phyloP scores from a whole-genome alignment of 2,888 invertebrate species.

The Phlogophora meticulosa region DNA sequence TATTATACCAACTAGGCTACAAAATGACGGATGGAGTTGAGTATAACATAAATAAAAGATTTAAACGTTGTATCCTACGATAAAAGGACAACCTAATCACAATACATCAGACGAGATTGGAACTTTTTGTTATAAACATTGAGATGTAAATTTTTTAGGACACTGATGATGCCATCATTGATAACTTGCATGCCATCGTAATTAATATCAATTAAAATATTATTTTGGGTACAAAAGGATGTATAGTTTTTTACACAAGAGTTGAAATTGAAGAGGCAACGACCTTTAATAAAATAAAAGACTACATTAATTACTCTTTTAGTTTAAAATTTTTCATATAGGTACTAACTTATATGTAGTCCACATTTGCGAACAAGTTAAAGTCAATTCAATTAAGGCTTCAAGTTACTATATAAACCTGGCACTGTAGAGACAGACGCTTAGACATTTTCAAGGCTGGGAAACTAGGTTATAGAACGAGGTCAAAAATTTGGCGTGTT shows the following conservation, averaged over 20 bases:
- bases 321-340: not conserved
- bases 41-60: slow-evolving; percentile 32
- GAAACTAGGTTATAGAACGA: slow-evolving; percentile 61
- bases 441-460: slow-evolving; percentile 59
- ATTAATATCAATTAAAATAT: slow-evolving; percentile 21
- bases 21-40: slow-evolving; percentile 37
- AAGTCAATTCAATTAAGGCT: slow-evolving; percentile 49
- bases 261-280: not conserved
- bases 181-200: slow-evolving; percentile 5
- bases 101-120: slow-evolving; percentile 7
- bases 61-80: slow-evolving; percentile 34
- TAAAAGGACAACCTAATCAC: slow-evolving; percentile 9
- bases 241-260: not conserved
- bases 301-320: not conserved
- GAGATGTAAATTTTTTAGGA: not conserved
- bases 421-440: slow-evolving; percentile 42
- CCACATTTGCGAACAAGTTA: slow-evolving; percentile 28
- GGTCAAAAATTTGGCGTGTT: slow-evolving; percentile 60
- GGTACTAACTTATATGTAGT: slow-evolving; percentile 2
- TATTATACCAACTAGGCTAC: slow-evolving; percentile 20
- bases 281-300: too few relatives aligned
- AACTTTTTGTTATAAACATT: slow-evolving; percentile 13
- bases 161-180: slow-evolving; percentile 10
- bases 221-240: not conserved
- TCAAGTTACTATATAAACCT: slow-evolving; percentile 50